These are phyloP conservation scores for Hydriomena furcata DNA, from an alignment of 2,888 invertebrate genomes.

Conservation along the genomic window DNA sequence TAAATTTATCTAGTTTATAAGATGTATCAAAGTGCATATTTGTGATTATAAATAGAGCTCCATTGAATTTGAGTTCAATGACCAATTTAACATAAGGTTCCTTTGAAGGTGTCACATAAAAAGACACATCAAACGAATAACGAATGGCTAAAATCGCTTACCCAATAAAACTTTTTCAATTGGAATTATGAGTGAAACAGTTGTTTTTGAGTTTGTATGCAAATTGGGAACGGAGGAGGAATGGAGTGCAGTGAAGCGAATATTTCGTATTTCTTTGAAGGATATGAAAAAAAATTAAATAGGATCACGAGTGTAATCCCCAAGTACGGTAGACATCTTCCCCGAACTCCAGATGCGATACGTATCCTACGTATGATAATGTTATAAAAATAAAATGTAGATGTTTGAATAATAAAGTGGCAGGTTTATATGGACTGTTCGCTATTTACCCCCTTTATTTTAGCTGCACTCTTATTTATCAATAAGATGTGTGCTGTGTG, in stretches of 20 bases:
- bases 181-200: conserved; percentile 23
- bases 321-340: no score
- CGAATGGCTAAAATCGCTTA: neutral
- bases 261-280: conserved; percentile 13
- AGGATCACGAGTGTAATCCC: no score
- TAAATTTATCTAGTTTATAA: no score
- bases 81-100: no score
- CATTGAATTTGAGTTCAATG: no score
- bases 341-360: no score
- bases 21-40: no score
- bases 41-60: no score
- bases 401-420: neutral
- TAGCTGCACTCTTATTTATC: neutral
- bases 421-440: no score
- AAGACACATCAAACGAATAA: neutral
- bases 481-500: no score
- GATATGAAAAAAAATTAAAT: neutral
- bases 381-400: conserved; percentile 6
- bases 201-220: conserved; percentile 36
- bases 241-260: conserved; percentile 7
- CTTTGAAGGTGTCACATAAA: neutral
- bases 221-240: conserved; percentile 23
- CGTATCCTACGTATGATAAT: no score
- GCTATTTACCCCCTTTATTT: no score
- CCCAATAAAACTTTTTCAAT: conserved; percentile 20